Evolutionary conservation across 1,140 invertebrate genomes (phyloP), one percentile per base, ranked within the genome.

Genomic region (Drosophila guanche): DNA sequence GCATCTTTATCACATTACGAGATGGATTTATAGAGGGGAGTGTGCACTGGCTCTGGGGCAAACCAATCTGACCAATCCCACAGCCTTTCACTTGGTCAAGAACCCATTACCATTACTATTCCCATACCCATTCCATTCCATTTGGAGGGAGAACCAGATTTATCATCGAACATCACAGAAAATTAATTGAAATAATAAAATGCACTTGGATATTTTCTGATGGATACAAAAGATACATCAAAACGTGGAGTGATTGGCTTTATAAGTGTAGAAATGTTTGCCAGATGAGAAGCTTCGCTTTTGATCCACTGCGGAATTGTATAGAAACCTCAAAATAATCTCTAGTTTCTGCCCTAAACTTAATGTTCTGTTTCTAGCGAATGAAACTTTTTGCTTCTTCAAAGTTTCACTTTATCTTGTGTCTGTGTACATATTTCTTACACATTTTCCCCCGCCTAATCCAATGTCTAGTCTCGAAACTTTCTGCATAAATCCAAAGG

Each of bases 1-100:
- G 71, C 56, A 66, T 66, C 60, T 76, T 76, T 76, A 76, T 79
- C 70, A 71, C 65, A 45, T 65, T 60, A 45, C 52, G 43, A 48
- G 63, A 75, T 76, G 51, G 61, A 72, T 73, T 77, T 73, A 77
- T 73, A 37, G 59, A 54, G 45, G 29, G 16, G 52, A 54, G 23
- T 53, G 20, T 20, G 7, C 45, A 42, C 65, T 51, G 58, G 27
- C 59, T 47, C 29, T 40, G 25, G 62, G 52, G 45, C 27, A 61
- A 46, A 52, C 42, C 51, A 72, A 70, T 67, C 16, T 42, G 40
- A 37, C 25, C 59, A 66, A 40, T 25, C 29, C 54, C 22, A 22
- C 48, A 48, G 72, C 72, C 72, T 75, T 75, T 75, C 72, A 75
- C 72, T 75, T 27, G 33, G 40, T 29, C 48, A 54, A 47, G 56